Evolutionary conservation across 2,888 invertebrate species (phyloP).

Genomic region (Aricia artaxerxes): DNA sequence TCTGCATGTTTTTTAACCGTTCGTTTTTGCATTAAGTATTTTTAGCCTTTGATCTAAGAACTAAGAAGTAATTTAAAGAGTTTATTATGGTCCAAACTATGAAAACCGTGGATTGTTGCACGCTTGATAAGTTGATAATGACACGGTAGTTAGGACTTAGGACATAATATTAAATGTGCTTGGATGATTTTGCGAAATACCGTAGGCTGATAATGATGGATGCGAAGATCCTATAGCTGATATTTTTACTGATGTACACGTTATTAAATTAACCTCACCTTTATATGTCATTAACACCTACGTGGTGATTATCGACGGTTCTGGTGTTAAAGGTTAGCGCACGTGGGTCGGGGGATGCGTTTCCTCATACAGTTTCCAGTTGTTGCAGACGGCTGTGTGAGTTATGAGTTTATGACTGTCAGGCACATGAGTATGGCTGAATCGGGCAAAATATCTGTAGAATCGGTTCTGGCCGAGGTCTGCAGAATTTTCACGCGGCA

Average conservation of each 20-base stretch:
- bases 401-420: too few relatives aligned
- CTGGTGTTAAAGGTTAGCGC: conserved; percentile 7
- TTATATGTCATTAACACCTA: not conserved
- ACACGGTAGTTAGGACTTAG: too few relatives aligned
- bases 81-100: too few relatives aligned
- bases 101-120: too few relatives aligned
- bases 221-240: not conserved
- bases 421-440: too few relatives aligned
- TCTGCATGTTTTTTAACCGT: not conserved
- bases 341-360: not conserved
- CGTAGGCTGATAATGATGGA: not conserved
- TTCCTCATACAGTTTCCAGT: not conserved
- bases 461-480: too few relatives aligned
- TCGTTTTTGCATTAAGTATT: too few relatives aligned
- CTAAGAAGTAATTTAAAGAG: too few relatives aligned
- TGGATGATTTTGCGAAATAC: not conserved
- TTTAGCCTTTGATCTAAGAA: too few relatives aligned
- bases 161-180: not conserved
- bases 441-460: too few relatives aligned
- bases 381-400: not conserved
- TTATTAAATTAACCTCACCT: conserved; percentile 10
- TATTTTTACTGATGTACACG: not conserved
- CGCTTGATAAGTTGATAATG: too few relatives aligned
- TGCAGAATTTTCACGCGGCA: too few relatives aligned
- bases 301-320: conserved; percentile 1